Conservation (phyloP, 1,140 invertebrate genomes). For the Tetramorium alpestre region DNA sequence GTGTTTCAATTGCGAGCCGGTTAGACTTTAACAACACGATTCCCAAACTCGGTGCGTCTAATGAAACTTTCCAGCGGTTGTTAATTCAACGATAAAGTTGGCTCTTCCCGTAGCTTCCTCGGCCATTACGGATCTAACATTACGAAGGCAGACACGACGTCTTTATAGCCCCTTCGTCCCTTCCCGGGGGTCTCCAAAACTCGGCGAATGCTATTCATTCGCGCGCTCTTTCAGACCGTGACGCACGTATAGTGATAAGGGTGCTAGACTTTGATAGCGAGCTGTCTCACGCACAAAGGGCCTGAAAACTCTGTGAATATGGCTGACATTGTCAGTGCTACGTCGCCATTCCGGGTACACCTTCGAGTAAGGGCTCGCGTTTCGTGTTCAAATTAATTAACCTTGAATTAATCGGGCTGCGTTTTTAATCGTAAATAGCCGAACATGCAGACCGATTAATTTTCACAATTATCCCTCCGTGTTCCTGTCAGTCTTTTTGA, state of each 20-base stretch:
- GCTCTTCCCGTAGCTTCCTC: neutral
- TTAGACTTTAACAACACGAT: constrained; percentile 18
- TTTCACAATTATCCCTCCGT: neutral
- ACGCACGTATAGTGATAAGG: constrained; percentile 64
- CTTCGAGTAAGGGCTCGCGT: neutral
- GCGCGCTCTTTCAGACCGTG: constrained; percentile 56
- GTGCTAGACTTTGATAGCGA: constrained; percentile 76
- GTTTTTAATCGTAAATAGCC: neutral
- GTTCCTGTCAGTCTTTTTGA: neutral
- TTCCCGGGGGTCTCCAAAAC: constrained; percentile 49
- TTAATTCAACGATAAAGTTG: constrained; percentile 28
- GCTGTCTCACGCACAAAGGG: constrained; percentile 73
- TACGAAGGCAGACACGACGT: constrained; percentile 30
- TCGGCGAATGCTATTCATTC: constrained; percentile 68
- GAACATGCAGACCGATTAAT: neutral
- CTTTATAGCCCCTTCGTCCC: constrained; percentile 54
- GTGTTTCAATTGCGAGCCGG: constrained; percentile 10
- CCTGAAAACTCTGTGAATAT: constrained; percentile 69
- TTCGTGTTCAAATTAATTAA: neutral
- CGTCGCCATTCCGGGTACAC: neutral
- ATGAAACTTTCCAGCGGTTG: neutral
- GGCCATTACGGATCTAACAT: constrained; percentile 37
- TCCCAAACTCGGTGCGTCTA: neutral
- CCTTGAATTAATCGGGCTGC: neutral
- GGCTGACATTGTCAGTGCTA: constrained; percentile 29